phyloP scores from a whole-genome alignment of 2,113 vertebrate genomes.

The Anarrhichthys ocellatus region DNA sequence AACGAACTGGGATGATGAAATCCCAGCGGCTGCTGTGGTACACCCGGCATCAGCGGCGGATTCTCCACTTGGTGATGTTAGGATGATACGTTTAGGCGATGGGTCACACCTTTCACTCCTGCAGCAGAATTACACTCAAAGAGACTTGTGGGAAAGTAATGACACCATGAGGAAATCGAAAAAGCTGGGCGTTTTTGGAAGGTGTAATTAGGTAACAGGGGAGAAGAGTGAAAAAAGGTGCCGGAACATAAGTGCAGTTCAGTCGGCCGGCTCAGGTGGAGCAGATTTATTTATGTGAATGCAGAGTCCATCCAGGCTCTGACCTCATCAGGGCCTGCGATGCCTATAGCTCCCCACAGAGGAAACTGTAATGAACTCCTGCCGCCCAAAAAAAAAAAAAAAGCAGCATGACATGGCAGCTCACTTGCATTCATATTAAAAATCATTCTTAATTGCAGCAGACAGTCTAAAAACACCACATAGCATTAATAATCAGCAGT shows the following conservation, averaged over 20 bases:
- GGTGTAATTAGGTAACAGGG: constrained; percentile 29
- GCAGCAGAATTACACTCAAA: not conserved
- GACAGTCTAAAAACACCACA: not conserved
- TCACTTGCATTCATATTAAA: not conserved
- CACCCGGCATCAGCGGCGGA: not conserved
- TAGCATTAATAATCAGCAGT: not conserved
- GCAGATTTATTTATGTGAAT: constrained; percentile 1
- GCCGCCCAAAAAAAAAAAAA: no score
- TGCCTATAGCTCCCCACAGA: not conserved
- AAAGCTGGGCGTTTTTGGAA: constrained; percentile 29
- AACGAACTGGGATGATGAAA: constrained; percentile 31
- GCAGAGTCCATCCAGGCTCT: not conserved
- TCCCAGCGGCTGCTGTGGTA: not conserved
- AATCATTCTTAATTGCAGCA: not conserved
- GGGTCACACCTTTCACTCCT: constrained; percentile 29
- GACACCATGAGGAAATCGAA: constrained; percentile 22
- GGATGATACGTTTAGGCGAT: constrained; percentile 45
- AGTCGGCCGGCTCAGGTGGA: constrained; percentile 1
- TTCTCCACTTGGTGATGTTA: constrained; percentile 18
- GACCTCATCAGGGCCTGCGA: not conserved
- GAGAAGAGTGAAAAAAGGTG: constrained; percentile 26
- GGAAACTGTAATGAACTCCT: not conserved
- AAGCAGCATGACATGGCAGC: not conserved
- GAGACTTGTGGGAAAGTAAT: constrained; percentile 35
- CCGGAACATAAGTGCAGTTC: constrained; percentile 4